These are phyloP conservation scores for Pseudomyrmex sp. DNA, from an alignment of 1,140 invertebrate genomes.

Conservation along the genomic window DNA sequence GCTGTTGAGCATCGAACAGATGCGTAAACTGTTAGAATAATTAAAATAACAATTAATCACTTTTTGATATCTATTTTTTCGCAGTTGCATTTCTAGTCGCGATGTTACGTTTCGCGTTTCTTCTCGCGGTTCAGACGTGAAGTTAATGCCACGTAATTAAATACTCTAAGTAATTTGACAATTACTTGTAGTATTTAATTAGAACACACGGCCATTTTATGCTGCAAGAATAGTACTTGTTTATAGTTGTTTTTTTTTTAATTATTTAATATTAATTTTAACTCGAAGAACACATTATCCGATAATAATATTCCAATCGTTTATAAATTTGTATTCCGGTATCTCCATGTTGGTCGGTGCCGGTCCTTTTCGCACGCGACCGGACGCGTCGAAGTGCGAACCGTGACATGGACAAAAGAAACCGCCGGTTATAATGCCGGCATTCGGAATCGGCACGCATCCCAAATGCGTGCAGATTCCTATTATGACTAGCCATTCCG, in stretches of 20 bases:
- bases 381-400: slow-evolving; percentile 95
- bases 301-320: slow-evolving; percentile 87
- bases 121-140: too few species aligned
- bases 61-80: too few species aligned
- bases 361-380: slow-evolving; percentile 94
- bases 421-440: slow-evolving; percentile 92
- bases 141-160: too few species aligned
- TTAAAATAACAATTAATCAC: too few species aligned
- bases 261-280: not conserved
- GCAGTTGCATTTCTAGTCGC: too few species aligned
- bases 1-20: too few species aligned
- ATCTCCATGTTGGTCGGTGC: slow-evolving; percentile 94
- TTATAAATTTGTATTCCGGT: slow-evolving; percentile 89
- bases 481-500: slow-evolving; percentile 93
- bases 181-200: too few species aligned
- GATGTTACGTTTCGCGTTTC: too few species aligned
- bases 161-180: too few species aligned
- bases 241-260: not conserved
- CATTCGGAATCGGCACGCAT: slow-evolving; percentile 93
- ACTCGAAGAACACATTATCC: slow-evolving; percentile 81
- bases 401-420: slow-evolving; percentile 96
- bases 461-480: slow-evolving; percentile 97
- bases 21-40: too few species aligned
- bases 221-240: too few species aligned
- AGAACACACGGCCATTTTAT: too few species aligned